These are phyloP conservation scores for Trichomalopsis sarcophagae DNA, from an alignment of 1,140 invertebrate genomes.

Conservation along the genomic window DNA sequence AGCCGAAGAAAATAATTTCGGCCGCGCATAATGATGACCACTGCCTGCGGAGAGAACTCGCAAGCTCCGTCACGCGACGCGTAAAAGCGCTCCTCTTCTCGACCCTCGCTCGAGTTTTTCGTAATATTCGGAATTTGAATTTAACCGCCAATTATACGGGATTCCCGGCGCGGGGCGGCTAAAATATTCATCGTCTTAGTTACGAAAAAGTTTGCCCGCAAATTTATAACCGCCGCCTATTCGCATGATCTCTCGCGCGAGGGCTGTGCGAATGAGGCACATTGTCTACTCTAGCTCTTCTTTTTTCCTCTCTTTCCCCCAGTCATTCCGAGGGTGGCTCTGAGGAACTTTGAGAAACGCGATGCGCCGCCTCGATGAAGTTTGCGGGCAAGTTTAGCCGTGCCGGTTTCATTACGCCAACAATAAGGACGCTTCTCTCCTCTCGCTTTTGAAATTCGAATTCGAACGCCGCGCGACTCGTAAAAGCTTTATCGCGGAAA, in stretches of 20 bases:
- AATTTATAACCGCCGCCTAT: slow-evolving; percentile 66
- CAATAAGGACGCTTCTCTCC: not conserved
- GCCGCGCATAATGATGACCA: slow-evolving; percentile 41
- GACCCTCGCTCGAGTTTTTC: slow-evolving; percentile 61
- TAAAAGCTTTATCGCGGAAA: too few relatives aligned
- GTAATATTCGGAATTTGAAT: slow-evolving; percentile 71
- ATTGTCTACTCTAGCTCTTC: slow-evolving; percentile 15
- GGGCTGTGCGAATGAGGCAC: not conserved
- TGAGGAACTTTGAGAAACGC: slow-evolving; percentile 22
- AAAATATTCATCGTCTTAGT: slow-evolving; percentile 71
- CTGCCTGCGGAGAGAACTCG: not conserved
- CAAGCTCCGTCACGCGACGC: slow-evolving; percentile 42
- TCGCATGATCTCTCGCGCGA: slow-evolving; percentile 37
- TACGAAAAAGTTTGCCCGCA: slow-evolving; percentile 67
- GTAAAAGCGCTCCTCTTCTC: not conserved
- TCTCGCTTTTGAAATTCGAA: too few relatives aligned
- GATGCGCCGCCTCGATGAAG: not conserved
- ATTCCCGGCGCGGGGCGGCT: slow-evolving; percentile 56
- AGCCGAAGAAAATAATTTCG: slow-evolving; percentile 40
- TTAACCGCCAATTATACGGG: slow-evolving; percentile 70
- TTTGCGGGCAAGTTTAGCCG: slow-evolving; percentile 23
- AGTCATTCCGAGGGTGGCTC: slow-evolving; percentile 3
- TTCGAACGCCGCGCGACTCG: too few relatives aligned
- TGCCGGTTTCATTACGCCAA: slow-evolving; percentile 14
- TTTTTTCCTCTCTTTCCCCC: slow-evolving; percentile 20